These are phyloP conservation scores for Corythornis madagascariensis DNA, from an alignment of 2,113 vertebrate genomes.

Conservation along the genomic window DNA sequence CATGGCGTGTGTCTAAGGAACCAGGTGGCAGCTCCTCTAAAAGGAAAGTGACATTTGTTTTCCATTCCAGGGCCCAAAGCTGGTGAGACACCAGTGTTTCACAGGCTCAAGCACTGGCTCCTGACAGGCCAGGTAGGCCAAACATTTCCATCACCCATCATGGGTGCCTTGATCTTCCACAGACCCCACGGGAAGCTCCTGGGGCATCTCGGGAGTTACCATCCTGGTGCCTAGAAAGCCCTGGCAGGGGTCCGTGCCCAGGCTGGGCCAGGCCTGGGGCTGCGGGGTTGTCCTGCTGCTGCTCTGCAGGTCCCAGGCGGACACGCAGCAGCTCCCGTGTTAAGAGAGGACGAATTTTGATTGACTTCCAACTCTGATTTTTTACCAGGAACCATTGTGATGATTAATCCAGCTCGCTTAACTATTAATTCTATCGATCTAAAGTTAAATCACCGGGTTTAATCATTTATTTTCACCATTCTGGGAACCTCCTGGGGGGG, in stretches of 20 bases:
- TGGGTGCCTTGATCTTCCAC: not conserved
- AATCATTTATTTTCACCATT: not conserved
- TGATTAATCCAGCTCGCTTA: not conserved
- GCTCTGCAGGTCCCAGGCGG: rapidly evolving
- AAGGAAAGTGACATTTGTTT: rapidly evolving
- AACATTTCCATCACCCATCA: rapidly evolving
- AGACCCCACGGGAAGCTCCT: rapidly evolving
- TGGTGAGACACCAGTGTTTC: rapidly evolving
- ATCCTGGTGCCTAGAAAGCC: rapidly evolving
- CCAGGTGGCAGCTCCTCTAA: not conserved
- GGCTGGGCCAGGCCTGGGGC: rapidly evolving
- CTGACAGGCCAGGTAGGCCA: rapidly evolving
- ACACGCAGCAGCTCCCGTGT: too few relatives aligned
- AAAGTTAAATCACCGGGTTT: not conserved
- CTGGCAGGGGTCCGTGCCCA: rapidly evolving
- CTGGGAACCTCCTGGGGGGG: not conserved
- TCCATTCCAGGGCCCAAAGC: rapidly evolving
- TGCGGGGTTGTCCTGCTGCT: rapidly evolving
- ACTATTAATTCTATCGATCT: not conserved
- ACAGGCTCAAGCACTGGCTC: not conserved
- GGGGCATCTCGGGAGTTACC: rapidly evolving
- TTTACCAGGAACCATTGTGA: not conserved
- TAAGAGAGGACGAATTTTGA: not conserved
- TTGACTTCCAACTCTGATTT: not conserved
- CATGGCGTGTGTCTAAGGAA: rapidly evolving